phyloP scores from a whole-genome alignment of 2,888 invertebrate species.

The Drosophila yooni region DNA sequence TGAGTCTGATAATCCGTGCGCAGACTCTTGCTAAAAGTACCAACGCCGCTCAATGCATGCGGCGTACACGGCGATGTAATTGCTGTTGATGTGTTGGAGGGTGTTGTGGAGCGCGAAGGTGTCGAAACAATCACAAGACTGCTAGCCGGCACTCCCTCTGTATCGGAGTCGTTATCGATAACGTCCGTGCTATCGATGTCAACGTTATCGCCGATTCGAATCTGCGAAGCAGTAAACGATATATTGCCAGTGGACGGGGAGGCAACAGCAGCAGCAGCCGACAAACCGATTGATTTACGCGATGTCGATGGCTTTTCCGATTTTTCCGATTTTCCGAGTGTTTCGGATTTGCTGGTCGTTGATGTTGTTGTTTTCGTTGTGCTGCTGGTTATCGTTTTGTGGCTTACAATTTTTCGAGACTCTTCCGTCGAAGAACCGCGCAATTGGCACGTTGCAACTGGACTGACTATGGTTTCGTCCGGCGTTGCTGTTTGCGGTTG shows the following conservation, averaged over 20 bases:
- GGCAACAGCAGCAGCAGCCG: not conserved
- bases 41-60: slow-evolving; percentile 64
- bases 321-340: slow-evolving; percentile 19
- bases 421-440: slow-evolving; percentile 82
- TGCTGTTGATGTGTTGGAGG: slow-evolving; percentile 26
- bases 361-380: slow-evolving; percentile 33
- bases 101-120: slow-evolving; percentile 64
- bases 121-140: slow-evolving; percentile 80
- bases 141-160: slow-evolving; percentile 80
- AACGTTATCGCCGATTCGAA: slow-evolving; percentile 43
- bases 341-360: slow-evolving; percentile 49
- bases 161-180: slow-evolving; percentile 81
- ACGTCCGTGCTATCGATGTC: slow-evolving; percentile 34
- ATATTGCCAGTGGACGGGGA: slow-evolving; percentile 46
- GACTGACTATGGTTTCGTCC: slow-evolving; percentile 64
- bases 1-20: slow-evolving; percentile 75
- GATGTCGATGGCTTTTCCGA: slow-evolving; percentile 40
- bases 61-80: slow-evolving; percentile 41
- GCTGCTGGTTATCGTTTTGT: slow-evolving; percentile 68
- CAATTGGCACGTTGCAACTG: slow-evolving; percentile 82
- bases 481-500: slow-evolving; percentile 72
- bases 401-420: slow-evolving; percentile 79
- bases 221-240: slow-evolving; percentile 65
- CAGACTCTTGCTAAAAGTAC: slow-evolving; percentile 82
- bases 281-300: slow-evolving; percentile 60